Percentiles rank a stretch among this genome's conserved stretches.
Evolutionary conservation across 2,797 vertebrate genomes (phyloP).

Genomic region (Ptychadena robeensis): DNA sequence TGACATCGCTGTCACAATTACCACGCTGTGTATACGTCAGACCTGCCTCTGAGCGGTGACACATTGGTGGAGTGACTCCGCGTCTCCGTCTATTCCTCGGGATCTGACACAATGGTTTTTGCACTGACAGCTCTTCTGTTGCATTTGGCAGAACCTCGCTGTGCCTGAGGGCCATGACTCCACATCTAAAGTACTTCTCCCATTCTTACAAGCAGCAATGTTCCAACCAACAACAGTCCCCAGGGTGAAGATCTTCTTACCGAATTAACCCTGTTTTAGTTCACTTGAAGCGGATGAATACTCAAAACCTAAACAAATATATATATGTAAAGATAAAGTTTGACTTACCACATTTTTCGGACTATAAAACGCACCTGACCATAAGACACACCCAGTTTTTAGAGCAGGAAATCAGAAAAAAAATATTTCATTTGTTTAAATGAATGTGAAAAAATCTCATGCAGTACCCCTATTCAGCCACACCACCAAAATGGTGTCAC

Average conservation of each 20-base stretch:
- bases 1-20: constrained; percentile 3
- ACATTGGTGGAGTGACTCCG: not conserved
- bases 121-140: constrained; percentile 34
- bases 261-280: not conserved
- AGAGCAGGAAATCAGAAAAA: too few species aligned
- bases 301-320: too few species aligned
- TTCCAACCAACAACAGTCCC: not conserved
- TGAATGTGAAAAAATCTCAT: too few species aligned
- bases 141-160: constrained; percentile 21
- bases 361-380: too few species aligned
- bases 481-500: too few species aligned
- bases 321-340: too few species aligned
- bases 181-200: not conserved
- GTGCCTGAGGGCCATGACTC: not conserved
- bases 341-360: too few species aligned
- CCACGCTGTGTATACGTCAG: not conserved
- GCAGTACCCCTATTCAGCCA: too few species aligned
- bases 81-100: not conserved
- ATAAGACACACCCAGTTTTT: too few species aligned
- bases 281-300: too few species aligned
- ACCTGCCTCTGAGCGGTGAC: not conserved
- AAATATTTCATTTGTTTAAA: too few species aligned
- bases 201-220: not conserved
- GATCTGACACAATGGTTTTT: constrained; percentile 22
- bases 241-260: not conserved